Base-by-base conservation (phyloP, 2,113 vertebrate species). In the Smithornis capensis region DNA sequence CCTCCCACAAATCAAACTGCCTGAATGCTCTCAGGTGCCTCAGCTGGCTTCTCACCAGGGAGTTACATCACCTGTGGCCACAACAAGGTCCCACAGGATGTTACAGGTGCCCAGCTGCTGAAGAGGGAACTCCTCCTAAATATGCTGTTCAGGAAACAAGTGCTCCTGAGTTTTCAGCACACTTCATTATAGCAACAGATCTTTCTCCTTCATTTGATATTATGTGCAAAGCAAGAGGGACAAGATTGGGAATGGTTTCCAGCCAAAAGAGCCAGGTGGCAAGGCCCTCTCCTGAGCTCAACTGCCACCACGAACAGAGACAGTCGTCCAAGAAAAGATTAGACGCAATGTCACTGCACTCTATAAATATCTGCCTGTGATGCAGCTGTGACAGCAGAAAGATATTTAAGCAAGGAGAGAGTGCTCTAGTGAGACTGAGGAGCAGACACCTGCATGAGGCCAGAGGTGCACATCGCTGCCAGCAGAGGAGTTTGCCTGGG, bases 321-420 rank as follows among this genome's bases (percentile, higher is more conserved):
- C 12, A 67, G 76, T 25, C 57, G 0, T 85, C 87, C 87, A 90
- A 96, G 93, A 93, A 87, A 82, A 95, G 87, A 79, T 76, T 67
- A 76, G 67, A 83, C 74, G 92, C 87, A 90, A 40, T 79, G 78
- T 79, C 87, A 65, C 86, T 89, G 18, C 25, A 28, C 57, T 49
- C 95, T 95, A 95, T 74, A 96, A 97, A 95, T 96, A 97, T 28
- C 94, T 42, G 76, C 14, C 6, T 35, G 67, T 50, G 76, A 95
- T 74, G 73, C 52, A 81, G 79, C 90, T 93, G 5, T 83, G 64
- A 86, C 79, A 86, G 90, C 12, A 90, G 68, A 50, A 78, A 81
- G 68, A 70, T 25, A 96, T 23, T 83, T 59, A 59, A 86, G 64
- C 63, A 83, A 95, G 83, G 68, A 93, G 75, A 86, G 59, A 92